phyloP scores from a whole-genome alignment of 2,797 vertebrate genomes.

The Peromyscus attwateri region DNA sequence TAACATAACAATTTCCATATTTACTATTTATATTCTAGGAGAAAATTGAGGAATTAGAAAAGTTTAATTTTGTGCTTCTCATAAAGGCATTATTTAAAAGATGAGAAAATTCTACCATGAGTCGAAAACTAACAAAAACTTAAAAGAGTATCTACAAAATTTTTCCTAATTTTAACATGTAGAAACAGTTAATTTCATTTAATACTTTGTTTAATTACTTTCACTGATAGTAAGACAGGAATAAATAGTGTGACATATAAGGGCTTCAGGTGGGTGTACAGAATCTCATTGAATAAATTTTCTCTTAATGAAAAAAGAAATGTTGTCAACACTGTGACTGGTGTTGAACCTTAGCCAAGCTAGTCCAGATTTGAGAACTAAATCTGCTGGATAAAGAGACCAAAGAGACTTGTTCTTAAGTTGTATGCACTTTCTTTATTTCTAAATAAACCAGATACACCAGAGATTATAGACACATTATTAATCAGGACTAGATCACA shows the following conservation, averaged over 20 bases:
- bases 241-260: neutral
- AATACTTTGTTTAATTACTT: slow-evolving; percentile 26
- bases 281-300: neutral
- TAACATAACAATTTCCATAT: slow-evolving; percentile 13
- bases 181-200: neutral
- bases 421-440: neutral
- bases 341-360: neutral
- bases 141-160: neutral
- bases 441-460: neutral
- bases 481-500: neutral
- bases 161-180: neutral
- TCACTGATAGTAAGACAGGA: neutral
- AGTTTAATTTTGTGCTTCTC: neutral
- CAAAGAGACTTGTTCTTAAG: neutral
- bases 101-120: neutral
- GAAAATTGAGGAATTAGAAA: neutral
- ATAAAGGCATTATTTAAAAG: slow-evolving; percentile 1
- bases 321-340: neutral
- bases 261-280: fast-evolving
- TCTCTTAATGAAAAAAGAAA: neutral
- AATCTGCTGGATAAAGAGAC: neutral
- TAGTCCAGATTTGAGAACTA: neutral
- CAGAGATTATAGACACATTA: neutral
- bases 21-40: neutral
- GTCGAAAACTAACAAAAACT: neutral